Percentiles rank a stretch among this genome's conserved stretches.
These are phyloP conservation scores for Osedax fenrisi DNA, from an alignment of 2,888 invertebrate species.

Conservation along the genomic window DNA sequence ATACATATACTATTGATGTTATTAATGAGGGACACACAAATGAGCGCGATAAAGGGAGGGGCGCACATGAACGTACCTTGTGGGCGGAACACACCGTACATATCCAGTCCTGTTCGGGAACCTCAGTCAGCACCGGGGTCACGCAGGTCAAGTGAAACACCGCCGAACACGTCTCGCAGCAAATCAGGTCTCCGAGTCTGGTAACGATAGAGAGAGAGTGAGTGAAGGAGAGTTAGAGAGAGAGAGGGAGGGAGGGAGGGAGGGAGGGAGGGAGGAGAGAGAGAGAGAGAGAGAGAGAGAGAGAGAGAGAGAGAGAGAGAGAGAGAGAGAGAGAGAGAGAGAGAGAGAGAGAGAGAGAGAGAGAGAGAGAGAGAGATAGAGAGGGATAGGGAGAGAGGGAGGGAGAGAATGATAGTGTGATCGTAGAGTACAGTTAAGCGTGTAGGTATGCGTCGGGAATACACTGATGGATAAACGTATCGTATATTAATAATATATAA, in stretches of 20 bases:
- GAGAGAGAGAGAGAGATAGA: background rate
- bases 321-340: background rate
- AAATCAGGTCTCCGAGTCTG: conserved; percentile 70
- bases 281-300: background rate
- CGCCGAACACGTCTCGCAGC: conserved; percentile 95
- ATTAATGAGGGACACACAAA: too few relatives aligned
- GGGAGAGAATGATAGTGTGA: background rate
- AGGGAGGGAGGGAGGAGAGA: conserved; percentile 9
- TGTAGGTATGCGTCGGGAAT: too few relatives aligned
- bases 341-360: background rate
- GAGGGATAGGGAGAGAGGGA: conserved; percentile 1
- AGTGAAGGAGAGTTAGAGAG: background rate
- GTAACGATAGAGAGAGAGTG: background rate
- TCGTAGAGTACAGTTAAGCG: too few relatives aligned
- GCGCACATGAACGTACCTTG: too few relatives aligned
- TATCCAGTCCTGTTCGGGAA: conserved; percentile 93
- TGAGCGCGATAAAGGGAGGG: too few relatives aligned
- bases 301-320: conserved; percentile 3
- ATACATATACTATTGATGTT: too few relatives aligned
- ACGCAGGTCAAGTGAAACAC: conserved; percentile 93
- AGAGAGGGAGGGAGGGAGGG: conserved; percentile 1
- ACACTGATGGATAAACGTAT: too few relatives aligned
- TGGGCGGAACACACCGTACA: conserved; percentile 85
- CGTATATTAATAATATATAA: too few relatives aligned
- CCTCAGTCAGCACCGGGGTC: conserved; percentile 80